phyloP scores from a whole-genome alignment of 2,888 invertebrate species.

The Craniophora ligustri region DNA sequence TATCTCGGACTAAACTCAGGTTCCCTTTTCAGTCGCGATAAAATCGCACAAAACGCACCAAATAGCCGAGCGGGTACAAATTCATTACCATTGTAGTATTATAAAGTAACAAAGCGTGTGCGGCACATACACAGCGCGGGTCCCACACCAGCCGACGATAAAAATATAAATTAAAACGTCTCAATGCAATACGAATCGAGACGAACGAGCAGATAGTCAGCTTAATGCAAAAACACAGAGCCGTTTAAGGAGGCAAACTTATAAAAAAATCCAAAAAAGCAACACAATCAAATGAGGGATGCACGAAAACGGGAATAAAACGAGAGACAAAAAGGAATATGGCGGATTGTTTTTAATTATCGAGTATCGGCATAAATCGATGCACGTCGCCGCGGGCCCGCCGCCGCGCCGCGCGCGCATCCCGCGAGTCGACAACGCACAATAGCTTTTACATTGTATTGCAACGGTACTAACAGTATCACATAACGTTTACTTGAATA shows the following conservation, averaged over 20 bases:
- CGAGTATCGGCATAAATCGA: conserved; percentile 89
- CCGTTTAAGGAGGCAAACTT: conserved; percentile 65
- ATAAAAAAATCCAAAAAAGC: conserved; percentile 74
- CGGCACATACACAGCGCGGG: conserved; percentile 50
- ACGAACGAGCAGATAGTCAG: conserved; percentile 74
- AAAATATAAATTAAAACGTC: conserved; percentile 86
- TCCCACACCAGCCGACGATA: conserved; percentile 55
- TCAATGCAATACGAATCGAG: conserved; percentile 70
- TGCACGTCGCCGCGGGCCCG: conserved; percentile 85
- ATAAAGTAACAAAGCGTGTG: conserved; percentile 37
- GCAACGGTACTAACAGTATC: conserved; percentile 8
- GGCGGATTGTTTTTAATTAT: conserved; percentile 89
- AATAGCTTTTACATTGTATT: conserved; percentile 25
- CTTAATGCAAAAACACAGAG: conserved; percentile 74
- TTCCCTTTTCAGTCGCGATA: neutral
- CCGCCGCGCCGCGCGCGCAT: conserved; percentile 67
- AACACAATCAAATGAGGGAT: conserved; percentile 88
- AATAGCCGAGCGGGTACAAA: conserved; percentile 21
- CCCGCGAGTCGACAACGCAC: conserved; percentile 59
- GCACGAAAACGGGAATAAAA: conserved; percentile 86
- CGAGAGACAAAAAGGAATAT: conserved; percentile 84
- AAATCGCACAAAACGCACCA: conserved; percentile 16
- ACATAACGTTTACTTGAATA: too few species aligned
- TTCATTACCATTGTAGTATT: conserved; percentile 29
- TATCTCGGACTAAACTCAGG: neutral